Percentiles rank a stretch among this genome's conserved stretches.
phyloP scores from a whole-genome alignment of 2,797 vertebrate genomes.

The Enteromius thamalakanensis region DNA sequence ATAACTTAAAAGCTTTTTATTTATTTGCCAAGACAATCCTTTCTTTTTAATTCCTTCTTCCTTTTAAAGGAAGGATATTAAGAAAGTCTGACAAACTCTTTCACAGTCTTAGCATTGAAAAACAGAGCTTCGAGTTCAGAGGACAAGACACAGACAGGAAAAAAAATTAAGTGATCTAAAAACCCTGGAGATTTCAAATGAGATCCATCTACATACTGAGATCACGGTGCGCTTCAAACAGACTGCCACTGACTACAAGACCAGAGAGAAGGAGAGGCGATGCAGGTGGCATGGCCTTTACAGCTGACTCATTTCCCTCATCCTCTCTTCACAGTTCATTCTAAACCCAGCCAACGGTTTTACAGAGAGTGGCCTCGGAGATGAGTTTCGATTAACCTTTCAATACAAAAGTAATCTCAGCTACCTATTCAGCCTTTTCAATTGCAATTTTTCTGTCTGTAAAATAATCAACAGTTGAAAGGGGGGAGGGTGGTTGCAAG shows the following conservation, averaged over 20 bases:
- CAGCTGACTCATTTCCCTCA: slow-evolving; percentile 40
- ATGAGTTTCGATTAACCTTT: slow-evolving; percentile 58
- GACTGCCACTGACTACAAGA: slow-evolving; percentile 12
- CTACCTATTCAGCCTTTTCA: slow-evolving; percentile 47
- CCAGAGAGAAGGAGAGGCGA: slow-evolving; percentile 5
- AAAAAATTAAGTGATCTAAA: slow-evolving; percentile 26
- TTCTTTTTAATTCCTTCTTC: neutral
- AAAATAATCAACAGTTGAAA: slow-evolving; percentile 49
- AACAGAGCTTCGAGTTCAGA: slow-evolving; percentile 14
- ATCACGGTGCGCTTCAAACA: slow-evolving; percentile 36
- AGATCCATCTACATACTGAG: slow-evolving; percentile 22
- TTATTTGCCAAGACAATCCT: neutral
- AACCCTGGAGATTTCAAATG: slow-evolving; percentile 21
- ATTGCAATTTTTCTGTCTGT: slow-evolving; percentile 47
- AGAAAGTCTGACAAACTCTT: neutral
- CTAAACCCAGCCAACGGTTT: slow-evolving; percentile 29
- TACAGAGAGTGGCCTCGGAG: slow-evolving; percentile 34
- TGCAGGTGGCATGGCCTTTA: slow-evolving; percentile 25
- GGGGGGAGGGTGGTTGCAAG: neutral
- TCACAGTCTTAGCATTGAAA: slow-evolving; percentile 16
- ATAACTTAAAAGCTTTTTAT: slow-evolving; percentile 19
- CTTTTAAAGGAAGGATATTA: neutral
- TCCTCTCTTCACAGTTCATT: slow-evolving; percentile 45
- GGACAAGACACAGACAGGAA: neutral
- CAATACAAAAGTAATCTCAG: slow-evolving; percentile 50